These are phyloP conservation scores for Paralvinella palmiformis DNA, from an alignment of 1,140 invertebrate genomes.

Conservation along the genomic window DNA sequence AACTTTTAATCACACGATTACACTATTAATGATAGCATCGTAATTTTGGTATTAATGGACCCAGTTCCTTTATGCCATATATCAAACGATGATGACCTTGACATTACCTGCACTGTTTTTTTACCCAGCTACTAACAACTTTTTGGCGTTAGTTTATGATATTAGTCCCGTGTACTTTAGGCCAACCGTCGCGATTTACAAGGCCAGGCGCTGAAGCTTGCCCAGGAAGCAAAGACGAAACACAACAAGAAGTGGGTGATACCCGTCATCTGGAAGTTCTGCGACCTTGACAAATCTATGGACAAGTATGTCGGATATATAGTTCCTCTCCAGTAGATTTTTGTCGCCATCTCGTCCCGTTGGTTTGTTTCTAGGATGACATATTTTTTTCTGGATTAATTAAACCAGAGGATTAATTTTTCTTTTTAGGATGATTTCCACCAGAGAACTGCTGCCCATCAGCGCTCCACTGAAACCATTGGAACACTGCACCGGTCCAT, in stretches of 20 bases:
- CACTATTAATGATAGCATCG: no score
- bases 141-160: no score
- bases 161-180: no score
- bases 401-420: constrained; percentile 9
- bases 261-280: constrained; percentile 95
- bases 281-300: constrained; percentile 82
- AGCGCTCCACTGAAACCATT: constrained; percentile 82
- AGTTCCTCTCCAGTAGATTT: constrained; percentile 3
- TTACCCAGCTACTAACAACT: no score
- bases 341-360: neutral
- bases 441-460: constrained; percentile 91
- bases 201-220: constrained; percentile 65
- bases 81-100: no score
- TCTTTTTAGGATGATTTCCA: constrained; percentile 66
- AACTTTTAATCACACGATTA: no score
- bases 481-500: constrained; percentile 93
- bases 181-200: no score
- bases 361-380: neutral
- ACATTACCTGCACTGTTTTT: no score
- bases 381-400: neutral
- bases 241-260: constrained; percentile 77
- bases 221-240: constrained; percentile 61
- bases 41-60: no score
- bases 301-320: constrained; percentile 57
- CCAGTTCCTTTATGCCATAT: no score